A percentile compares a stretch with the other conserved stretches of the same genome.
Evolutionary conservation across 2,888 invertebrate genomes (phyloP).

Genomic region (Antitype chi): DNA sequence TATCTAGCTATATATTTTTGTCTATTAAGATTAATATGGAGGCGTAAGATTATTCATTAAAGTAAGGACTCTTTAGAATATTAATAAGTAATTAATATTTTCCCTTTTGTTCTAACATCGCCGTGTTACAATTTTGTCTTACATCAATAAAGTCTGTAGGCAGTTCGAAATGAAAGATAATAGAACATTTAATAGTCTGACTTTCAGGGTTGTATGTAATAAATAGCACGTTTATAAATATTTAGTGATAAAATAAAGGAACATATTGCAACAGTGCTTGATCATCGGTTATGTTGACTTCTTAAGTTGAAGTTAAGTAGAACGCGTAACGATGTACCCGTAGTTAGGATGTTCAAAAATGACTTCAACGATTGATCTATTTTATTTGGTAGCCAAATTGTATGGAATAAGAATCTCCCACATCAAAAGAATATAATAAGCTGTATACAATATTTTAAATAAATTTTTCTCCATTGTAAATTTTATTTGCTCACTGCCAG

Average conservation of each 20-base stretch:
- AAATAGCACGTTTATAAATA: conserved; percentile 67
- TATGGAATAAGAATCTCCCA: conserved; percentile 1
- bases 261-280: conserved; percentile 41
- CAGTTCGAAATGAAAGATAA: conserved; percentile 64
- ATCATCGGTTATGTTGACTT: conserved; percentile 31
- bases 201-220: conserved; percentile 80
- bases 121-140: conserved; percentile 48
- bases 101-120: conserved; percentile 52
- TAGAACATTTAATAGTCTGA: conserved; percentile 79
- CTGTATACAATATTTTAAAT: background rate
- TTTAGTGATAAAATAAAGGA: conserved; percentile 58
- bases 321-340: background rate
- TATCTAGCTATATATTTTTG: conserved; percentile 73
- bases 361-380: conserved; percentile 9
- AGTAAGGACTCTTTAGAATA: conserved; percentile 59
- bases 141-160: conserved; percentile 61
- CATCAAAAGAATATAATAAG: background rate
- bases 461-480: background rate
- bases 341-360: conserved; percentile 51
- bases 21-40: conserved; percentile 66
- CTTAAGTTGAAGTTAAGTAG: conserved; percentile 29
- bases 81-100: conserved; percentile 53
- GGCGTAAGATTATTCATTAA: conserved; percentile 58
- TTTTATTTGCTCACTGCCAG: background rate
- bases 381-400: conserved; percentile 16